These are phyloP conservation scores for Dendroctonus ponderosae DNA, from an alignment of 1,140 invertebrate genomes.

Conservation along the genomic window DNA sequence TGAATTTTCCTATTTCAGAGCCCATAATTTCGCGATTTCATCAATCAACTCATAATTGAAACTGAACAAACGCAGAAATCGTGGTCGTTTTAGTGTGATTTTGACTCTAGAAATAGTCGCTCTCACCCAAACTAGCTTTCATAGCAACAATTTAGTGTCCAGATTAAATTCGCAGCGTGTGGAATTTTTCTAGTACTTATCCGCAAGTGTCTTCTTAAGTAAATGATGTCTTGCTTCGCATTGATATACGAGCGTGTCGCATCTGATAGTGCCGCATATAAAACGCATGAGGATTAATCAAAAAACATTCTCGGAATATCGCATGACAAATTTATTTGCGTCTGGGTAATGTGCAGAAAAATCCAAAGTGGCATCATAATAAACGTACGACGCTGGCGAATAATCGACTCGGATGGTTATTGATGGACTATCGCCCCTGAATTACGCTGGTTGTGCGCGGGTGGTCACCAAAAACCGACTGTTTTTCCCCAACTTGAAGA, in stretches of 20 bases:
- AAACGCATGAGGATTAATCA: conserved; percentile 33
- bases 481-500: no score
- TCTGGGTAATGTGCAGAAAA: conserved; percentile 26
- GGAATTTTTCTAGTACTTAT: conserved; percentile 29
- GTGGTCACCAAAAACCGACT: not conserved
- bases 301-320: conserved; percentile 35
- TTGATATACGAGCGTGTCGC: conserved; percentile 28
- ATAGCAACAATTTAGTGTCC: conserved; percentile 10
- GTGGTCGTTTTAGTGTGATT: no score
- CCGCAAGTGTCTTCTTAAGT: conserved; percentile 30
- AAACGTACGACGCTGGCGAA: conserved; percentile 23
- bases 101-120: no score
- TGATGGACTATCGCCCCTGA: conserved; percentile 19
- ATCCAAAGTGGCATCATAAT: conserved; percentile 30
- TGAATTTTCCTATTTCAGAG: no score
- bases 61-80: no score
- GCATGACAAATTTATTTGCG: conserved; percentile 34
- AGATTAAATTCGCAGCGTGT: conserved; percentile 14
- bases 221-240: conserved; percentile 35
- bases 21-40: no score
- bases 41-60: no score
- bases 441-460: conserved; percentile 17
- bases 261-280: conserved; percentile 34
- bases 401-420: conserved; percentile 27
- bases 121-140: conserved; percentile 1